Base-by-base conservation (phyloP, 2,113 vertebrate genomes). In the Dicrurus megarhynchus region DNA sequence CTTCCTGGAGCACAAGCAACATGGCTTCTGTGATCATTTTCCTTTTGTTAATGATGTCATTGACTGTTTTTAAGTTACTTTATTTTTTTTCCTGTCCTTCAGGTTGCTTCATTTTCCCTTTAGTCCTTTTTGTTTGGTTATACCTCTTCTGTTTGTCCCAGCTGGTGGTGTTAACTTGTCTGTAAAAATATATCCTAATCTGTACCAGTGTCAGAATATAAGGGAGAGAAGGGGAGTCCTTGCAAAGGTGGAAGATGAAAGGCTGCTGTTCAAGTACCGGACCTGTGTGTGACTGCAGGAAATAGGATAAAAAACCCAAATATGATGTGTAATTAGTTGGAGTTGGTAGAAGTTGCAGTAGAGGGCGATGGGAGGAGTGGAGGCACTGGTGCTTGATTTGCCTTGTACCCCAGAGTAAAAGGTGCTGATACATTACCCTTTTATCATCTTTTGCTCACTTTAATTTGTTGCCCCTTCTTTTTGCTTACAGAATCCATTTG, bases 381-480 rank as follows among this genome's bases (percentile, higher is more conserved):
- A 80, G 47, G 27, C 47, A 23, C 39, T 59, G 55, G 6, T 84
- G 27, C 68, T 89, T 79, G 8, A 42, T 87, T 88, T 86, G 32
- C 24, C 18, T 44, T 6, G 3, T 56, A 37, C n/a, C 16, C n/a
- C 6, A 15, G 64, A 60, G 60, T 77, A 46, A 64, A 67, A 92
- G 22, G 32, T 88, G 90, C 70, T 7, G 68, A 64, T 49, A 20
- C 32, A 24, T 95, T 35, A 67, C 33, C 19, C 28, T 77, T 77
- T 69, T 82, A 39, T 87, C 57, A 20, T 70, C 57, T 92, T 85
- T 61, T 91, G 21, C 59, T 91, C 2, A 2, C 50, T 60, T 67
- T 89, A 76, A 90, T 93, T 81, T 93, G 73, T 92, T 93, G 88
- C 47, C 93, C 22, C 11, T 92, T 91, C 24, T 84, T 47, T 89